Percentiles rank a stretch among this genome's conserved stretches.
Evolutionary conservation across 2,888 invertebrate genomes (phyloP).

Genomic region (Prosapia bicincta): DNA sequence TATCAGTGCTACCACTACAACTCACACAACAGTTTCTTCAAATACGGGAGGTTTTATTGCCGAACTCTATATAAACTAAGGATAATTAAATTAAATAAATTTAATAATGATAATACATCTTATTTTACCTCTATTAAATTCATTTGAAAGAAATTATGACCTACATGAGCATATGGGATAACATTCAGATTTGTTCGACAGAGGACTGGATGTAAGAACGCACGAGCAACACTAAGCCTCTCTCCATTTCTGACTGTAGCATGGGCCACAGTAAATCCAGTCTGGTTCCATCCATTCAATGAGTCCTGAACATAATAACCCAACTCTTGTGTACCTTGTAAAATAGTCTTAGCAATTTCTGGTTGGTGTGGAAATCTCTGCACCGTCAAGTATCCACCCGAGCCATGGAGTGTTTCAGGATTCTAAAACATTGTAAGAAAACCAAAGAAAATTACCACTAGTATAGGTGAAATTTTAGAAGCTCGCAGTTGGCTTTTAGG

Average conservation of each 20-base stretch:
- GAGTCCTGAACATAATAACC: constrained; percentile 64
- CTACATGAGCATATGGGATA: constrained; percentile 8
- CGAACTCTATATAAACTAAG: no score
- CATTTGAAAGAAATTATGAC: no score
- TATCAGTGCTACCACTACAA: no score
- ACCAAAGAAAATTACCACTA: no score
- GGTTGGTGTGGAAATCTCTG: constrained; percentile 69
- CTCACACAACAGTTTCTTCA: no score
- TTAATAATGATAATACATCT: no score
- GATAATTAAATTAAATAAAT: no score
- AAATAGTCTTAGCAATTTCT: constrained; percentile 64
- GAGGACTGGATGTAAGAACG: constrained; percentile 13
- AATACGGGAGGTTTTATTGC: no score
- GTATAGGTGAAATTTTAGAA: no score
- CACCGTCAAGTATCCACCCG: constrained; percentile 68
- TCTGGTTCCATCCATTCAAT: constrained; percentile 71
- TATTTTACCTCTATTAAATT: no score
- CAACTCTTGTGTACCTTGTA: constrained; percentile 65
- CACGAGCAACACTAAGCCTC: constrained; percentile 16
- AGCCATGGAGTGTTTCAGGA: constrained; percentile 57
- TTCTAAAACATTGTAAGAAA: not conserved
- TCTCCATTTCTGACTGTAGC: constrained; percentile 70
- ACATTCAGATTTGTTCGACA: constrained; percentile 15
- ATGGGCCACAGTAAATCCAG: constrained; percentile 73
- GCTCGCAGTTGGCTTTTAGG: no score